Base-by-base conservation (phyloP, 92 coral and sea anemone genomes). In the Diadumene lineata region DNA sequence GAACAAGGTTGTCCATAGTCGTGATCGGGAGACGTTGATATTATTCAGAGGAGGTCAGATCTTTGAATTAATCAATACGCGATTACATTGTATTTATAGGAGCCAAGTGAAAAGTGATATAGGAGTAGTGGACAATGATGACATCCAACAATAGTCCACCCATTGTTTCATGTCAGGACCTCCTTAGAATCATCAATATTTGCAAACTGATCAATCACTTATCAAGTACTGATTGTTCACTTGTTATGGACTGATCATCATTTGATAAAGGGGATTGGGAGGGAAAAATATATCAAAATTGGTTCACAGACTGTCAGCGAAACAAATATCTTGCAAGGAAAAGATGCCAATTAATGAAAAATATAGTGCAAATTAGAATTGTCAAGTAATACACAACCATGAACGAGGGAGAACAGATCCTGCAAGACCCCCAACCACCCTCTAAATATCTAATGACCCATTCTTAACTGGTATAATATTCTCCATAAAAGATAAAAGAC, bases 91-190 rank as follows among this genome's bases (percentile, higher is more conserved):
- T 28, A 11, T 62, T 28, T 62, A 62, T 31, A 62, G 43, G 1
- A 1, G 21, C 1, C 68, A 43, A 26, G 21, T 62, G 7, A 43
- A 62, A 62, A 62, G 27, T 62, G 68, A 62, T 62, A 62, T 62
- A n/a, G n/a, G n/a, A 21, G 64, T 22, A 22, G 1, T 7, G 43
- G 26, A 58, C 64, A 62, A 62, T 28, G 38, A 60, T 27, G 32
- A 21, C 68, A 28, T 13, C 15, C 11, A 19, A 62, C 25, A 11
- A 62, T 13, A 1, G 43, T n/a, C n/a, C n/a, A 28, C 19, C 21
- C 68, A 43, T 27, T 62, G 68, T 28, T 31, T 62, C 43, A 62
- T 62, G 68, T 28, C 68, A 62, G 19, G 24, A 3, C 58, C 24
- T 21, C 24, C 24, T 13, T 21, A 4, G 2, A 23, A 30, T 11